Evolutionary conservation across 2,888 invertebrate species (phyloP).

Genomic region (Nymphalis urticae): DNA sequence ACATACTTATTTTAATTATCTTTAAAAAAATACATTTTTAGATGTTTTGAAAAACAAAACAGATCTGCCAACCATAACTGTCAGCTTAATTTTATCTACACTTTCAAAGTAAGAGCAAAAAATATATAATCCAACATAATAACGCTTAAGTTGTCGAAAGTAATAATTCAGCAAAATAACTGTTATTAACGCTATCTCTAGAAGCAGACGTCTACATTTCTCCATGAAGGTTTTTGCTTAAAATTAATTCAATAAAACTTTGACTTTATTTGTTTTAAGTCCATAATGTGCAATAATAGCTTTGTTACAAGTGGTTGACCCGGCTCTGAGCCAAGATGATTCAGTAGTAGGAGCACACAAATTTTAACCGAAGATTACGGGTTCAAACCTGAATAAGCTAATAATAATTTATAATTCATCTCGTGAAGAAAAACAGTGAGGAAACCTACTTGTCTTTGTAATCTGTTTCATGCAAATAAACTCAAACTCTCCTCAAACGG

Average conservation of each 20-base stretch:
- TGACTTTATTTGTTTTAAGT: background rate
- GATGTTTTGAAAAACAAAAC: background rate
- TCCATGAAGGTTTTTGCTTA: slow-evolving; percentile 3
- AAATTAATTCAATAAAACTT: background rate
- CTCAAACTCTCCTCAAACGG: too few relatives aligned
- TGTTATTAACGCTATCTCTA: slow-evolving; percentile 39
- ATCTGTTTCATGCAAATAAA: too few relatives aligned
- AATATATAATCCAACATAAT: slow-evolving; percentile 21
- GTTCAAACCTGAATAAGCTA: too few relatives aligned
- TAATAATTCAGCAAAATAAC: slow-evolving; percentile 36
- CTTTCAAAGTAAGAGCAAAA: background rate
- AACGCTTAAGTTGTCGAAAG: slow-evolving; percentile 19
- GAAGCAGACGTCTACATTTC: slow-evolving; percentile 33
- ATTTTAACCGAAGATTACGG: too few relatives aligned
- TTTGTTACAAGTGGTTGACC: background rate
- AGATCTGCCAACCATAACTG: background rate
- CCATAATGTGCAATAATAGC: background rate
- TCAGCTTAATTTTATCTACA: slow-evolving; percentile 1
- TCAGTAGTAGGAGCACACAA: too few relatives aligned
- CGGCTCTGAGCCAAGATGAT: background rate
- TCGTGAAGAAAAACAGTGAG: too few relatives aligned
- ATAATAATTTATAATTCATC: too few relatives aligned
- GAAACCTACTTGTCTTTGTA: too few relatives aligned
- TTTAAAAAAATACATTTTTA: background rate
- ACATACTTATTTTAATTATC: background rate